A percentile compares a stretch with the other conserved stretches of the same genome.
These are phyloP conservation scores for Oscheius sp. DNA, from an alignment of 2,888 invertebrate species.

Conservation along the genomic window DNA sequence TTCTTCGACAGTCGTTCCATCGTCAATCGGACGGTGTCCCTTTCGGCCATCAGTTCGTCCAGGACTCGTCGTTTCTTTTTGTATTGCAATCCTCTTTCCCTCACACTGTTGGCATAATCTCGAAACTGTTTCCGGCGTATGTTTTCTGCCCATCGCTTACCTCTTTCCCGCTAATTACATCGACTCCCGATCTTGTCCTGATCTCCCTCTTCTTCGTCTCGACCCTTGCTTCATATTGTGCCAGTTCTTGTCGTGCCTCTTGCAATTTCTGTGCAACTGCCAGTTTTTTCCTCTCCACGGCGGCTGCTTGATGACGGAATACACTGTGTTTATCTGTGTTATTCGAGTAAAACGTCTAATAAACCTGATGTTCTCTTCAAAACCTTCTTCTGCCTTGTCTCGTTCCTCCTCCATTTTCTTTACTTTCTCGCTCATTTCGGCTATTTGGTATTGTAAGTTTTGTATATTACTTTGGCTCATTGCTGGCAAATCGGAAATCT, in stretches of 20 bases:
- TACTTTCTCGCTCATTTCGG: conserved; percentile 66
- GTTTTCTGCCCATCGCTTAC: neutral
- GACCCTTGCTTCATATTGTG: conserved; percentile 79
- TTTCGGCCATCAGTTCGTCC: conserved; percentile 83
- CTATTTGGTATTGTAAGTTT: conserved; percentile 18
- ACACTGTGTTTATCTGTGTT: conserved; percentile 77
- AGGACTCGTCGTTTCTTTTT: conserved; percentile 84
- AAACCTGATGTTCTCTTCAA: conserved; percentile 59
- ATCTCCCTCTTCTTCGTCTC: conserved; percentile 77
- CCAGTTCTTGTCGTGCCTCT: conserved; percentile 80
- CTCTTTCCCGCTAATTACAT: conserved; percentile 73
- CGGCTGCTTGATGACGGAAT: conserved; percentile 82
- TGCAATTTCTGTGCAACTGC: conserved; percentile 81
- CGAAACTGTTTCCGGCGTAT: conserved; percentile 79
- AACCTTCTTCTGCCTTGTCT: conserved; percentile 77
- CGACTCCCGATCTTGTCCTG: conserved; percentile 77
- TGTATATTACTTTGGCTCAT: conserved; percentile 28
- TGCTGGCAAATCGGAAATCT: conserved; percentile 32
- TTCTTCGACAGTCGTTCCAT: conserved; percentile 80
- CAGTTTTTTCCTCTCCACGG: conserved; percentile 84
- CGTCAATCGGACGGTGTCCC: conserved; percentile 83
- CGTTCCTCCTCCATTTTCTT: conserved; percentile 82
- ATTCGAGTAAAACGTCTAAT: neutral
- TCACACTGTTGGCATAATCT: conserved; percentile 84
- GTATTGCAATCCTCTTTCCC: conserved; percentile 85